Percentiles rank a stretch among this genome's conserved stretches.
These are phyloP conservation scores for Chrysotoxum bicinctum DNA, from an alignment of 2,888 invertebrate genomes.

Conservation along the genomic window DNA sequence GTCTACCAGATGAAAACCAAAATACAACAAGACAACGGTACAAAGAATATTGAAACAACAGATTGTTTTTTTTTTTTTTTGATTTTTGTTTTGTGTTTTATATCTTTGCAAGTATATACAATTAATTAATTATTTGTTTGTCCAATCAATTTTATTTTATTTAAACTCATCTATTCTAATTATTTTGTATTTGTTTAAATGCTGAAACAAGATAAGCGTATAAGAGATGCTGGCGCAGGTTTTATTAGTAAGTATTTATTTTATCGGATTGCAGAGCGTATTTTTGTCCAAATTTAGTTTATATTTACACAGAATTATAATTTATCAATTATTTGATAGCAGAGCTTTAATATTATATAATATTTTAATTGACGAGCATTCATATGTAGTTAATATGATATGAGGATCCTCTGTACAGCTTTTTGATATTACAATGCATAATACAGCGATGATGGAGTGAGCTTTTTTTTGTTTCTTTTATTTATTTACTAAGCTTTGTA, in stretches of 20 bases:
- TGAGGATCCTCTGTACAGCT: not conserved
- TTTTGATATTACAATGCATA: slow-evolving; percentile 36
- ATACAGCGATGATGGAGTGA: slow-evolving; percentile 48
- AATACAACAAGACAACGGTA: slow-evolving; percentile 73
- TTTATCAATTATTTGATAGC: slow-evolving; percentile 2
- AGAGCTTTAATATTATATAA: slow-evolving; percentile 3
- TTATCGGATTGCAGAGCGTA: slow-evolving; percentile 27
- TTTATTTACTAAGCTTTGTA: slow-evolving; percentile 41
- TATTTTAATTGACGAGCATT: slow-evolving; percentile 7
- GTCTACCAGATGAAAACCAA: slow-evolving; percentile 73
- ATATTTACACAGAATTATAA: slow-evolving; percentile 5
- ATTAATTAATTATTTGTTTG: slow-evolving; percentile 14
- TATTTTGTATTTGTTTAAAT: slow-evolving; percentile 9
- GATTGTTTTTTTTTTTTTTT: slow-evolving; percentile 17
- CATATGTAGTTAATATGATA: not conserved
- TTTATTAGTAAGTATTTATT: not conserved
- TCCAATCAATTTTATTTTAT: slow-evolving; percentile 23
- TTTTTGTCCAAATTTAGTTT: slow-evolving; percentile 11
- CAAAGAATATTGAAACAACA: slow-evolving; percentile 73
- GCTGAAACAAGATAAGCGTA: slow-evolving; percentile 65
- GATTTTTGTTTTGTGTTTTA: slow-evolving; percentile 14
- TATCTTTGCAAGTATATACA: slow-evolving; percentile 45
- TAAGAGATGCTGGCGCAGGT: slow-evolving; percentile 52
- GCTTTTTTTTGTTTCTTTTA: slow-evolving; percentile 49
- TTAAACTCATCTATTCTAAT: slow-evolving; percentile 33